A percentile compares a stretch with the other conserved stretches of the same genome.
phyloP scores from a whole-genome alignment of 2,797 vertebrate genomes.

The Halcyon badia region DNA sequence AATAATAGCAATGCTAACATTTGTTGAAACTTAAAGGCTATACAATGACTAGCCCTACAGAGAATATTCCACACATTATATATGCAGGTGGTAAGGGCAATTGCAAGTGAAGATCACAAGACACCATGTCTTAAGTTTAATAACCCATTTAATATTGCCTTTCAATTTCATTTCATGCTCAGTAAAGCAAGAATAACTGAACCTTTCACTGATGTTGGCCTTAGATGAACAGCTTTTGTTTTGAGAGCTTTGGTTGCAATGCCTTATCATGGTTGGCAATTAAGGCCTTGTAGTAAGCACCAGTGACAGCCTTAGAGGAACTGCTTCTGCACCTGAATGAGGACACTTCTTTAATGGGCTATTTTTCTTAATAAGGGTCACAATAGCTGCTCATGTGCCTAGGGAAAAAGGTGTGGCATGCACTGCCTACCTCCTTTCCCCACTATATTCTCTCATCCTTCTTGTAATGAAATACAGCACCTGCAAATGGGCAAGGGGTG shows the following conservation, averaged over 20 bases:
- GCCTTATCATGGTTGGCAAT: constrained; percentile 58
- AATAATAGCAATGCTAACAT: constrained; percentile 38
- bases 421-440: not conserved
- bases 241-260: constrained; percentile 62
- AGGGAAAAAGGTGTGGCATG: not conserved
- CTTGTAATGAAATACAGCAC: not conserved
- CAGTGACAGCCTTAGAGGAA: not conserved
- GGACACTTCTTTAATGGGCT: not conserved
- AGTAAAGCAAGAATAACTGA: constrained; percentile 84
- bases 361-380: not conserved
- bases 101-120: constrained; percentile 75
- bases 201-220: constrained; percentile 70
- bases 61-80: constrained; percentile 53
- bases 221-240: constrained; percentile 79
- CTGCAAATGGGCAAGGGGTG: constrained; percentile 5
- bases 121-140: constrained; percentile 81
- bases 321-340: not conserved
- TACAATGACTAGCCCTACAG: constrained; percentile 4
- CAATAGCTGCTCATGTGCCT: not conserved
- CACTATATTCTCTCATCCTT: not conserved
- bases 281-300: constrained; percentile 22
- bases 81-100: constrained; percentile 47
- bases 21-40: constrained; percentile 46
- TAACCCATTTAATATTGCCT: constrained; percentile 83
- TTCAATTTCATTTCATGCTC: constrained; percentile 86